Conservation (phyloP, 2,888 invertebrate species). For the Eulithis prunata region DNA sequence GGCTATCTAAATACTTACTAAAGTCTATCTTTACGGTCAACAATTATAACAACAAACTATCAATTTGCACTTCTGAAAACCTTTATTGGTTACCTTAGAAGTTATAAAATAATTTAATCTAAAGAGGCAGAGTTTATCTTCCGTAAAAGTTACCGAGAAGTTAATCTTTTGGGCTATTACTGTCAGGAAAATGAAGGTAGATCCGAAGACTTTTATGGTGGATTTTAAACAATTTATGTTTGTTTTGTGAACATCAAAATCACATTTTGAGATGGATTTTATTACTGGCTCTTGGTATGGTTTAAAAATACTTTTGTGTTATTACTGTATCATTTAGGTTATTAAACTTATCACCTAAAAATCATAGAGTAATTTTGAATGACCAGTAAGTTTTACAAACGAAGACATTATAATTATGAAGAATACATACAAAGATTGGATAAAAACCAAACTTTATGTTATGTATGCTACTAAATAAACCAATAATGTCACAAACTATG, state of each 20-base stretch:
- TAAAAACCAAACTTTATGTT: too few relatives aligned
- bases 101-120: conserved; percentile 75
- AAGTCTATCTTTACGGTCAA: neutral
- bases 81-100: conserved; percentile 55
- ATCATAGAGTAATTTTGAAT: too few relatives aligned
- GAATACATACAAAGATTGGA: too few relatives aligned
- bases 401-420: too few relatives aligned
- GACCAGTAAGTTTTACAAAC: too few relatives aligned
- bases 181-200: conserved; percentile 38
- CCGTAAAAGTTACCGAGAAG: conserved; percentile 63
- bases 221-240: conserved; percentile 8
- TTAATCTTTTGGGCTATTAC: conserved; percentile 69
- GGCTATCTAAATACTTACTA: neutral
- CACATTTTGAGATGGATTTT: neutral
- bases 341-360: too few relatives aligned
- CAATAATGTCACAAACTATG: too few relatives aligned
- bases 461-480: too few relatives aligned
- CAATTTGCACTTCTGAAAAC: conserved; percentile 67
- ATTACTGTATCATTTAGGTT: too few relatives aligned
- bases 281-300: too few relatives aligned
- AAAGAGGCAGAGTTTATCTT: conserved; percentile 69
- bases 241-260: conserved; percentile 5
- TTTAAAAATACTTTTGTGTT: too few relatives aligned
- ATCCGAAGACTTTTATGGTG: conserved; percentile 16
- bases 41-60: conserved; percentile 58